Evolutionary conservation across 2,113 vertebrate genomes (phyloP).

Genomic region (Phodopus roborovskii): DNA sequence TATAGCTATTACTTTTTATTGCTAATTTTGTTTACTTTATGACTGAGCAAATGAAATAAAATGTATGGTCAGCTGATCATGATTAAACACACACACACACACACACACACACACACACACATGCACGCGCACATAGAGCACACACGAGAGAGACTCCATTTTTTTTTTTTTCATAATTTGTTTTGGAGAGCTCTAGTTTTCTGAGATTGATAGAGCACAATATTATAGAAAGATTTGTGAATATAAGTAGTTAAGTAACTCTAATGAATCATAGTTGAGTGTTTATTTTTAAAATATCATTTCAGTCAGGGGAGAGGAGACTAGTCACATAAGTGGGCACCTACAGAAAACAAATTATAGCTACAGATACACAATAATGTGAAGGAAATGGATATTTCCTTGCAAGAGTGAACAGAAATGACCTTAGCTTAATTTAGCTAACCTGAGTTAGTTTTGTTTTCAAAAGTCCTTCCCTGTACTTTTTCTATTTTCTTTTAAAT

Average conservation of each 20-base stretch:
- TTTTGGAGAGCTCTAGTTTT: neutral
- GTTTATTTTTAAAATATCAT: neutral
- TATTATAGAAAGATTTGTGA: neutral
- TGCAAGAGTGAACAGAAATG: neutral
- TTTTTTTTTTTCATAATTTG: too few relatives aligned
- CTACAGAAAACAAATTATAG: neutral
- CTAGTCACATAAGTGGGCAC: neutral
- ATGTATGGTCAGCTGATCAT: neutral
- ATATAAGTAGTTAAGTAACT: too few relatives aligned
- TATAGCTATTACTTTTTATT: neutral
- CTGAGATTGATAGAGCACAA: neutral
- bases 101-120: neutral
- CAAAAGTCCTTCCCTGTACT: accelerated
- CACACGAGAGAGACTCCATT: neutral
- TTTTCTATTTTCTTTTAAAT: neutral
- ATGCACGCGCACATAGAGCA: neutral
- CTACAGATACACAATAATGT: neutral
- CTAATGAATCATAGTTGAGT: neutral
- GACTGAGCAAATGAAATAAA: neutral
- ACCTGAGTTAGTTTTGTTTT: neutral
- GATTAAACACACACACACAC: neutral
- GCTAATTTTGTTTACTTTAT: neutral
- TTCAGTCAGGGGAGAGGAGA: neutral
- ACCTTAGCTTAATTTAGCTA: neutral
- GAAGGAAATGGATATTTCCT: neutral